Percentiles rank a stretch among this genome's conserved stretches.
Evolutionary conservation across 2,797 vertebrate species (phyloP).

Genomic region (Triplophysa bombifrons): DNA sequence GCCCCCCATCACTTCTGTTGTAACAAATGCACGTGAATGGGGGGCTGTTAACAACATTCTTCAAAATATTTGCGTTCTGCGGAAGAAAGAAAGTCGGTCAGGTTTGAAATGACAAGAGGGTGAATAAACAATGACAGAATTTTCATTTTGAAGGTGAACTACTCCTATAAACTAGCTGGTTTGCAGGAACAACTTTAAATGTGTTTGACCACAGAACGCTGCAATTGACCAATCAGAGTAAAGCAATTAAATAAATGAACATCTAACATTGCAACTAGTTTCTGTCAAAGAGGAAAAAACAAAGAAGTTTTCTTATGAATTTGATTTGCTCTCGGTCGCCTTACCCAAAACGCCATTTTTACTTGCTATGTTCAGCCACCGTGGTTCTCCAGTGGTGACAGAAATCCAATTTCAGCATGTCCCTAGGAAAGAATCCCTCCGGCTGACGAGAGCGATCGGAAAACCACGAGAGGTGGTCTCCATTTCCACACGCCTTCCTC

Average conservation of each 20-base stretch:
- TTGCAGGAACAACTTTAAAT: no score
- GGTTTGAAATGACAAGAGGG: no score
- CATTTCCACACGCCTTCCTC: constrained; percentile 30
- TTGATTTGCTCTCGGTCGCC: background rate
- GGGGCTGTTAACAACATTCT: no score
- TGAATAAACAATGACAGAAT: no score
- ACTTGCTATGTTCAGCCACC: constrained; percentile 49
- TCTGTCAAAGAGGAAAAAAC: background rate
- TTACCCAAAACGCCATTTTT: constrained; percentile 44
- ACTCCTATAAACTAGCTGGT: background rate
- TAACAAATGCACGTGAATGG: no score
- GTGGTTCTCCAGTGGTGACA: constrained; percentile 54
- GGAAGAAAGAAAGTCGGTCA: no score
- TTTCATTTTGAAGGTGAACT: no score
- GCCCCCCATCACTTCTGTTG: no score
- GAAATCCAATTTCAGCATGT: constrained; percentile 59
- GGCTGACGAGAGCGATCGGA: constrained; percentile 48
- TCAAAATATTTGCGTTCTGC: no score
- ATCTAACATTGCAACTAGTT: background rate
- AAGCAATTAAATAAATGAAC: background rate
- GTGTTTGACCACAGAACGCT: no score
- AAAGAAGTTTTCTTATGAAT: background rate
- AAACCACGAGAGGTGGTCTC: constrained; percentile 43
- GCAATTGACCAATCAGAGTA: no score
- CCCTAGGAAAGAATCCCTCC: constrained; percentile 51